These are phyloP conservation scores for Petrophora chlorosata DNA, from an alignment of 2,888 invertebrate species.

Conservation along the genomic window DNA sequence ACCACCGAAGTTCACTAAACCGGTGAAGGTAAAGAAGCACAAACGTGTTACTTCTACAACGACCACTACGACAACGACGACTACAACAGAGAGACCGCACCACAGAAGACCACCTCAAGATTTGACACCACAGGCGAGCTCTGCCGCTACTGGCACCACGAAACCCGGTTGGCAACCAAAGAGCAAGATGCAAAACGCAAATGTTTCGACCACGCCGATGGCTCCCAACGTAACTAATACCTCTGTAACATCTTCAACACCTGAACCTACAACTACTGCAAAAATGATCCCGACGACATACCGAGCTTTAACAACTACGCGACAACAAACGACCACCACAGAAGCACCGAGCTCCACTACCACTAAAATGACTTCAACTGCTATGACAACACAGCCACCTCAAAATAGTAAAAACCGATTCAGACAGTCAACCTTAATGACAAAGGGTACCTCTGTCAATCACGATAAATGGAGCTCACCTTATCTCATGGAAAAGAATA, in stretches of 20 bases:
- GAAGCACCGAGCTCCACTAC: slow-evolving; percentile 35
- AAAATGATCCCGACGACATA: slow-evolving; percentile 36
- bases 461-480: slow-evolving; percentile 69
- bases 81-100: slow-evolving; percentile 44
- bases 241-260: slow-evolving; percentile 11
- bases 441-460: slow-evolving; percentile 76
- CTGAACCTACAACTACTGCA: slow-evolving; percentile 36
- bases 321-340: slow-evolving; percentile 31
- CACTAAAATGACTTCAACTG: slow-evolving; percentile 34
- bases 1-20: slow-evolving; percentile 64
- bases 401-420: slow-evolving; percentile 65
- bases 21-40: slow-evolving; percentile 68
- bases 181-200: slow-evolving; percentile 38
- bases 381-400: slow-evolving; percentile 44
- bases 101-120: slow-evolving; percentile 58
- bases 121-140: slow-evolving; percentile 66
- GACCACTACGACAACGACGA: slow-evolving; percentile 52
- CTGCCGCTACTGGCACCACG: slow-evolving; percentile 54
- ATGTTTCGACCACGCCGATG: slow-evolving; percentile 40
- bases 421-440: slow-evolving; percentile 69
- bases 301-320: slow-evolving; percentile 38
- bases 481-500: slow-evolving; percentile 26
- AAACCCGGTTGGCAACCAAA: slow-evolving; percentile 40
- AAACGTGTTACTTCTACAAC: slow-evolving; percentile 64
- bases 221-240: slow-evolving; percentile 6